phyloP scores from a whole-genome alignment of 2,113 vertebrate genomes.

The Ciconia maguari region DNA sequence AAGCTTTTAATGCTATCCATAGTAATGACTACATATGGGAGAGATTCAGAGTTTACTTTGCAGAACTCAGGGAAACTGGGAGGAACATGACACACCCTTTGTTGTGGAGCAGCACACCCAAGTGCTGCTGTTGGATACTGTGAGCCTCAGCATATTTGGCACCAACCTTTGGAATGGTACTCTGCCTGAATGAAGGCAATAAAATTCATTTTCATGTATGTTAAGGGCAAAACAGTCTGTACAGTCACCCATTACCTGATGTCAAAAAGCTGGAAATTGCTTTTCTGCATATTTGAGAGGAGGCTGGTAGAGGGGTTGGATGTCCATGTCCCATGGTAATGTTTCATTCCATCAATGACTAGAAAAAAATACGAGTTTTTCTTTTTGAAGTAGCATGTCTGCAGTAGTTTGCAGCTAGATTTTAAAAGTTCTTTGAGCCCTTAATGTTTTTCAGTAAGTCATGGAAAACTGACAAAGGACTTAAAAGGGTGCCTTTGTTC shows the following conservation, averaged over 20 bases:
- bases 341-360: not conserved
- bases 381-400: not conserved
- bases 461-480: not conserved
- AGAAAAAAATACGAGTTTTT: not conserved
- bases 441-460: not conserved
- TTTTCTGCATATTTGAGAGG: not conserved
- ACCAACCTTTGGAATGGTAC: not conserved
- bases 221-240: not conserved
- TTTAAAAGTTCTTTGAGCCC: not conserved
- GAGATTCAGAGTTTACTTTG: not conserved
- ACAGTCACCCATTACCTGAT: not conserved
- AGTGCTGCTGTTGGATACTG: not conserved
- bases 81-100: not conserved
- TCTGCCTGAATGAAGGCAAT: not conserved
- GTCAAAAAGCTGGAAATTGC: not conserved
- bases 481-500: not conserved
- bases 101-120: not conserved
- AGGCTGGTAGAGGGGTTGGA: not conserved
- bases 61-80: accelerated
- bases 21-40: not conserved
- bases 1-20: not conserved
- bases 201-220: not conserved
- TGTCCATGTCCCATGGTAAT: not conserved
- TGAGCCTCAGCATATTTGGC: not conserved
- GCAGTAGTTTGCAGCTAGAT: not conserved